Conservation (phyloP, 2,888 invertebrate species). For the Augiades crinisus region DNA sequence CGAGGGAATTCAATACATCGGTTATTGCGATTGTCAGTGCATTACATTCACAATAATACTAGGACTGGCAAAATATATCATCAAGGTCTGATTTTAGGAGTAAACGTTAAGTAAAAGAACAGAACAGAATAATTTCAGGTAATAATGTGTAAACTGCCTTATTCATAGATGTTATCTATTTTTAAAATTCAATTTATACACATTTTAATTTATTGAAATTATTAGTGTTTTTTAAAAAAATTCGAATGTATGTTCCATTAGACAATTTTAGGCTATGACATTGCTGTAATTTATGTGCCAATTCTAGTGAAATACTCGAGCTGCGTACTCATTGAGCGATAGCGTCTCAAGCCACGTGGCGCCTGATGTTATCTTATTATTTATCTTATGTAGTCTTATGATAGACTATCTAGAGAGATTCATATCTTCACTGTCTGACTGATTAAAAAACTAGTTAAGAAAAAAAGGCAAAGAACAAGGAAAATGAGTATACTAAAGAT, state of each 20-base stretch:
- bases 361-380: too few species aligned
- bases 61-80: constrained; percentile 36
- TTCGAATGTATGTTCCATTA: constrained; percentile 35
- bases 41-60: constrained; percentile 1
- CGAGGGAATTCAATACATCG: constrained; percentile 3
- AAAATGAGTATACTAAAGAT: too few species aligned
- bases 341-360: too few species aligned
- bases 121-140: constrained; percentile 35
- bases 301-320: constrained; percentile 52
- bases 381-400: too few species aligned
- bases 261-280: constrained; percentile 46
- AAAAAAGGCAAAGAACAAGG: too few species aligned
- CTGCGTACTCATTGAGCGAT: neutral
- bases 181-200: constrained; percentile 33
- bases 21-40: constrained; percentile 13
- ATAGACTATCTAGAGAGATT: too few species aligned
- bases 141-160: constrained; percentile 50
- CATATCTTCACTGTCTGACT: too few species aligned
- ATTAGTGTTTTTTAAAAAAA: constrained; percentile 40
- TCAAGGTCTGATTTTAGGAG: constrained; percentile 38
- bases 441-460: too few species aligned
- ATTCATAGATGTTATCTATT: constrained; percentile 46
- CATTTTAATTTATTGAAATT: constrained; percentile 37
- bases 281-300: constrained; percentile 59
- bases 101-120: constrained; percentile 29